Evolutionary conservation across 2,888 invertebrate genomes (phyloP).

Genomic region (Hypomecis atomaria): DNA sequence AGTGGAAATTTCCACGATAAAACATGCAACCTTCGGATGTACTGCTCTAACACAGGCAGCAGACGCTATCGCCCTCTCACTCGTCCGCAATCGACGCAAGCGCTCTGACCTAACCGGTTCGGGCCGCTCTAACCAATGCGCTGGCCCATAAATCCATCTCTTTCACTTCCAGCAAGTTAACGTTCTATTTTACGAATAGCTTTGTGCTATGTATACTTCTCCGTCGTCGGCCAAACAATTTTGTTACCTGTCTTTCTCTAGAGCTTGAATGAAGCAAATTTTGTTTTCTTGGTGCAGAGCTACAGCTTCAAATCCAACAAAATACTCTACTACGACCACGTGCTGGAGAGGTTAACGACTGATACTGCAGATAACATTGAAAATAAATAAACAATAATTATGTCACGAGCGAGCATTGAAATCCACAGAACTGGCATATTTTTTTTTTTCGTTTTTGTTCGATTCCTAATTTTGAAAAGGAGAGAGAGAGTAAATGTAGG

Average conservation of each 20-base stretch:
- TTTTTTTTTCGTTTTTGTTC: conserved; percentile 9
- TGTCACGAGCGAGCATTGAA: conserved; percentile 29
- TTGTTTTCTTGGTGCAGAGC: conserved; percentile 80
- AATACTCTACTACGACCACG: conserved; percentile 81
- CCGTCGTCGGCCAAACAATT: conserved; percentile 82
- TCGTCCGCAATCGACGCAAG: conserved; percentile 74
- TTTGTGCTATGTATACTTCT: conserved; percentile 84
- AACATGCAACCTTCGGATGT: conserved; percentile 77
- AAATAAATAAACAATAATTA: conserved; percentile 76
- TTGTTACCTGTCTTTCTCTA: conserved; percentile 84
- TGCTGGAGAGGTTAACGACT: conserved; percentile 79
- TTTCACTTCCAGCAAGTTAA: conserved; percentile 66
- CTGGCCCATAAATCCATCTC: conserved; percentile 63
- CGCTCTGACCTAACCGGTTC: conserved; percentile 77
- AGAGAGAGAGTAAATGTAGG: too few species aligned
- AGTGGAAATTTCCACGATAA: conserved; percentile 83
- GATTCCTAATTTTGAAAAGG: not conserved
- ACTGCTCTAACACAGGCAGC: conserved; percentile 59
- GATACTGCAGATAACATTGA: conserved; percentile 77
- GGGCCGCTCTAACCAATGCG: conserved; percentile 61
- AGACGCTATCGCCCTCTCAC: conserved; percentile 61
- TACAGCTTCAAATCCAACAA: conserved; percentile 83
- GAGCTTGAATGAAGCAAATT: conserved; percentile 81
- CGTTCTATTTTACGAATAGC: conserved; percentile 84
- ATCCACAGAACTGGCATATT: conserved; percentile 22